These are phyloP conservation scores for Drymodes brunneopygia DNA, from an alignment of 2,113 vertebrate genomes.

Conservation along the genomic window DNA sequence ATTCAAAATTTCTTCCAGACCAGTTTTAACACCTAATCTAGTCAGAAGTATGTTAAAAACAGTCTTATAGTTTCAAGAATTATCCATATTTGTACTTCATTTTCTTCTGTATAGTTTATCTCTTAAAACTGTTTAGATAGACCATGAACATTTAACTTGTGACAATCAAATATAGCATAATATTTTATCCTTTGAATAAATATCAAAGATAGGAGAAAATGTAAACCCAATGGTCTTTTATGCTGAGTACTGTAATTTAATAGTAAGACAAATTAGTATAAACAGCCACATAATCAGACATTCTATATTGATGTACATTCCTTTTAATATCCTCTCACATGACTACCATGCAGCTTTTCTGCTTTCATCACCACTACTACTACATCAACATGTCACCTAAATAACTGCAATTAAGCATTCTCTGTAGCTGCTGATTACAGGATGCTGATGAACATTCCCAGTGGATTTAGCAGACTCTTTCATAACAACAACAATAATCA, in stretches of 20 bases:
- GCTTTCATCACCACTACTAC: slow-evolving; percentile 61
- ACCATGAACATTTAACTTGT: background rate
- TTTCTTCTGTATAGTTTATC: background rate
- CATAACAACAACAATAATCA: slow-evolving; percentile 76
- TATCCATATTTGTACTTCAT: background rate
- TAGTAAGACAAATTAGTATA: slow-evolving; percentile 46
- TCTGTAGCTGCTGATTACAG: slow-evolving; percentile 72
- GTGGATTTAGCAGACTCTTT: slow-evolving; percentile 71
- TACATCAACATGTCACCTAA: slow-evolving; percentile 76
- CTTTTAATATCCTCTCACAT: slow-evolving; percentile 62
- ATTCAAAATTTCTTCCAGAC: background rate
- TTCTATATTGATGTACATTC: slow-evolving; percentile 33
- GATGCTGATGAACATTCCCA: slow-evolving; percentile 78
- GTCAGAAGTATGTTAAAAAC: background rate
- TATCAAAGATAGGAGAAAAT: background rate
- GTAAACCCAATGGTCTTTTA: background rate
- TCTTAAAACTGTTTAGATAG: background rate
- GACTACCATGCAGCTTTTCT: slow-evolving; percentile 52
- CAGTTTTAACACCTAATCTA: background rate
- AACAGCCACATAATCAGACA: slow-evolving; percentile 35
- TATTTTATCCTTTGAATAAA: background rate
- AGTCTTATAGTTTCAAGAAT: background rate
- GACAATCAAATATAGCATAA: background rate
- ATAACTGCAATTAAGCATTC: slow-evolving; percentile 79
- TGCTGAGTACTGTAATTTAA: slow-evolving; percentile 28